Conservation (phyloP, 1,140 invertebrate genomes). For the Telenomus remus region DNA sequence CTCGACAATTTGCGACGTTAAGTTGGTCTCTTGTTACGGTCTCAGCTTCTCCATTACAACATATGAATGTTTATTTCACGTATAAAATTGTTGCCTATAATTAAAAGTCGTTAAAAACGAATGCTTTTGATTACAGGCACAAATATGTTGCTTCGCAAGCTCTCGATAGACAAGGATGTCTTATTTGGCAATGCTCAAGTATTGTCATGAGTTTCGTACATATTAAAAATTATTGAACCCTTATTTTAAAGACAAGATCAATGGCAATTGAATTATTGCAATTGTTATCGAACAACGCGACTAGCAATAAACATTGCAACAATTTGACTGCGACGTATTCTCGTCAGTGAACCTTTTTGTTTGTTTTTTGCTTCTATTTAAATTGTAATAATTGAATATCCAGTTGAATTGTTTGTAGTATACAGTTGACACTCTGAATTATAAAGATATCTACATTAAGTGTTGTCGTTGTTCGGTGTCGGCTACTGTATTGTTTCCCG, state of each 20-base stretch:
- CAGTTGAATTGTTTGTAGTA: no score
- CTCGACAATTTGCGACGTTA: conserved; percentile 22
- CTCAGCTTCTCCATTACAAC: neutral
- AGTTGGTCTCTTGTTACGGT: conserved; percentile 5
- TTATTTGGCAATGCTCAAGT: conserved; percentile 68
- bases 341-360: no score
- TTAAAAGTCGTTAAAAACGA: conserved; percentile 45
- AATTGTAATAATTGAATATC: no score
- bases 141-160: conserved; percentile 5
- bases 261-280: no score
- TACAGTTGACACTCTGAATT: conserved; percentile 12
- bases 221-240: no score
- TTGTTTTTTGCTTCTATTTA: neutral
- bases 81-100: conserved; percentile 40
- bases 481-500: conserved; percentile 21
- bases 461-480: conserved; percentile 67
- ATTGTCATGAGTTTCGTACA: conserved; percentile 64
- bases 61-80: conserved; percentile 3
- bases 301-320: no score
- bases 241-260: no score
- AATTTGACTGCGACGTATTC: no score
- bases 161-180: conserved; percentile 34
- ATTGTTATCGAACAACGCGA: no score
- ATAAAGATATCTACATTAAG: conserved; percentile 62
- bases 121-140: neutral